Evolutionary conservation across 2,113 vertebrate species (phyloP), one percentile per base, ranked within the genome.

Genomic region (Oxyura jamaicensis): DNA sequence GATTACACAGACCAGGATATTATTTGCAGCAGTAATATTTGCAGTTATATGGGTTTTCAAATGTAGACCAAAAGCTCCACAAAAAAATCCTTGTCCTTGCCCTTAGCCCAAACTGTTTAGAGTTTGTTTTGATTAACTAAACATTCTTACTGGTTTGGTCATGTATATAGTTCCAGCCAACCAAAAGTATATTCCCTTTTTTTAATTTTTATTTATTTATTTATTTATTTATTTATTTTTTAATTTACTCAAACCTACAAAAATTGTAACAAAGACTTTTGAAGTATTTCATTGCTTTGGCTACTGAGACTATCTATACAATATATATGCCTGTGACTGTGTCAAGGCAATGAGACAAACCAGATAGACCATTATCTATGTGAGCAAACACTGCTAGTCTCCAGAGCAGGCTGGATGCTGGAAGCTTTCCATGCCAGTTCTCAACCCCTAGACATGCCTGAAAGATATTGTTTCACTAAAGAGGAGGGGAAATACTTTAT

Each of bases 361-460:
- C 18, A 14, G 22, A 39, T 25, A 66, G 19, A 6, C 33, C 2
- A 1, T 6, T 6, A 8, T 33, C 35, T 52, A 0, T 3, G 4
- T 39, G 18, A 78, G 42, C 35, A 55, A 28, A 7, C 1, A 0
- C 23, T 10, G 10, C 11, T 36, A 41, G 8, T 6, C 16, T 41
- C 67, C 3, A 2, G 53, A 85, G 15, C 1, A 53, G 69, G 29
- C 41, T 66, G 44, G 26, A 19, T 23, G 18, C 31, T 68, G 46
- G 42, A 19, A 50, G 5, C 3, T 13, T 2, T 25, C 31, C 16
- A 13, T 75, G 35, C 28, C 60, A 15, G 13, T 6, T 41, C 25
- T 58, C 8, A 63, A 28, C 19, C 31, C 16, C 6, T 10, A 7
- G 0, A 21, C 5, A 2, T 48, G 21, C 11, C 56, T 59, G n/a